Percentiles rank a stretch among this genome's conserved stretches.
Conservation (phyloP, 2,888 invertebrate genomes). For the Lasioglossum vierecki region DNA sequence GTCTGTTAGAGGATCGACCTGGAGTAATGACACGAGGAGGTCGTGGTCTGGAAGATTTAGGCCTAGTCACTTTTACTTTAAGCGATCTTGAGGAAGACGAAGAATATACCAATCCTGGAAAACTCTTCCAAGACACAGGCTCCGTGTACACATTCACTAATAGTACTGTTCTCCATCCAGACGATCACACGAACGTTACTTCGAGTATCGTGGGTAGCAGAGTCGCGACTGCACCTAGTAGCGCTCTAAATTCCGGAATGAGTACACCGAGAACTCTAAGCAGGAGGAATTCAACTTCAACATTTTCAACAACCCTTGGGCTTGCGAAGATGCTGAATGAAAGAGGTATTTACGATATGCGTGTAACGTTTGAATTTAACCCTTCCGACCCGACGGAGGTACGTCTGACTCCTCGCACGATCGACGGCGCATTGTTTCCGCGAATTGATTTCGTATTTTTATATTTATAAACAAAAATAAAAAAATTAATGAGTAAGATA, state of each 20-base stretch:
- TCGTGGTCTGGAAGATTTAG: constrained; percentile 90
- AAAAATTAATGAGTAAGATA: too few species aligned
- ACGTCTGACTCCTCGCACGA: too few species aligned
- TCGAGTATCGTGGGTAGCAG: constrained; percentile 87
- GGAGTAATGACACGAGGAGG: constrained; percentile 94
- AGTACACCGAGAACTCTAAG: constrained; percentile 85
- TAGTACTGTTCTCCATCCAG: constrained; percentile 95
- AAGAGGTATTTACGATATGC: constrained; percentile 84
- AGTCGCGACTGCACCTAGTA: constrained; percentile 87
- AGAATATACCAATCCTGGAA: constrained; percentile 89
- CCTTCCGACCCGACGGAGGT: too few species aligned
- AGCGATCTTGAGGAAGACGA: constrained; percentile 90
- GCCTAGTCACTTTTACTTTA: constrained; percentile 88
- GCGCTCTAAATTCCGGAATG: constrained; percentile 79
- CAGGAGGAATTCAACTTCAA: constrained; percentile 92
- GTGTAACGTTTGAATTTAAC: neutral
- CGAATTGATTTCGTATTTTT: too few species aligned
- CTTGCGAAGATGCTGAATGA: constrained; percentile 92
- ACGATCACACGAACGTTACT: constrained; percentile 91
- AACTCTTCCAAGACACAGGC: constrained; percentile 90
- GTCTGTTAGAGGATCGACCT: constrained; percentile 94
- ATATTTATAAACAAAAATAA: too few species aligned
- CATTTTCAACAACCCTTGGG: constrained; percentile 90
- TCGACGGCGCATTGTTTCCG: too few species aligned
- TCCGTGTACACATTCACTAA: constrained; percentile 95